Evolutionary conservation across 2,888 invertebrate species (phyloP).

Genomic region (Conus canariensis): DNA sequence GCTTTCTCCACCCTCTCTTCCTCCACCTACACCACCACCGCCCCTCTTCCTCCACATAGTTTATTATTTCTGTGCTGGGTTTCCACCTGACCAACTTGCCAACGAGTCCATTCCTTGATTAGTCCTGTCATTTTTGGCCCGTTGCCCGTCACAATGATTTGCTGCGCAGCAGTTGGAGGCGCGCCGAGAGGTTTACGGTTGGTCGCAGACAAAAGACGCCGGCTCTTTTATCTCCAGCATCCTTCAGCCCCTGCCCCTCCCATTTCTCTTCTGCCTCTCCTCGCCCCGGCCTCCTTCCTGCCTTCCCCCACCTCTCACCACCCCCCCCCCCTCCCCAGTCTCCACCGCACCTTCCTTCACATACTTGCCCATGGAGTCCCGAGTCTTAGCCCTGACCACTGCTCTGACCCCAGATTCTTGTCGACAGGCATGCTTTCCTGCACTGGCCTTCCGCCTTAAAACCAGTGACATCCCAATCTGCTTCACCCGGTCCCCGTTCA

Average conservation of each 20-base stretch:
- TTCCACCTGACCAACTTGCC: not conserved
- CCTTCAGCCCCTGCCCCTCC: not conserved
- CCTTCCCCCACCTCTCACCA: not conserved
- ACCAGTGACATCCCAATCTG: too few species aligned
- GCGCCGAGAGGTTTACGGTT: not conserved
- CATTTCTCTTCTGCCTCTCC: not conserved
- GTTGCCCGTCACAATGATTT: slow-evolving; percentile 3
- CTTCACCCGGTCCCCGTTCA: too few species aligned
- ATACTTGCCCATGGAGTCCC: too few species aligned
- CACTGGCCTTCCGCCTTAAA: too few species aligned
- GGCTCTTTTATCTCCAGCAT: too few species aligned
- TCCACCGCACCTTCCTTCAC: not conserved
- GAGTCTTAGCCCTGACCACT: too few species aligned
- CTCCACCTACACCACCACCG: too few species aligned
- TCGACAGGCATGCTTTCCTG: too few species aligned
- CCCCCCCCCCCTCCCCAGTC: not conserved
- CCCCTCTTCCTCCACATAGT: not conserved
- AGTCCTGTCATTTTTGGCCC: not conserved
- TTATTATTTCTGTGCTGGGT: not conserved
- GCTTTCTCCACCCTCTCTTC: too few species aligned
- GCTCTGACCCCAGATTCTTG: too few species aligned
- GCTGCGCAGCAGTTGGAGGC: slow-evolving; percentile 12
- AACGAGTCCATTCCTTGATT: not conserved
- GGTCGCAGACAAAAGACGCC: too few species aligned
- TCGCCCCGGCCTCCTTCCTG: not conserved